A percentile compares a stretch with the other conserved stretches of the same genome.
These are phyloP conservation scores for Ictalurus furcatus DNA, from an alignment of 2,113 vertebrate species.

Conservation along the genomic window DNA sequence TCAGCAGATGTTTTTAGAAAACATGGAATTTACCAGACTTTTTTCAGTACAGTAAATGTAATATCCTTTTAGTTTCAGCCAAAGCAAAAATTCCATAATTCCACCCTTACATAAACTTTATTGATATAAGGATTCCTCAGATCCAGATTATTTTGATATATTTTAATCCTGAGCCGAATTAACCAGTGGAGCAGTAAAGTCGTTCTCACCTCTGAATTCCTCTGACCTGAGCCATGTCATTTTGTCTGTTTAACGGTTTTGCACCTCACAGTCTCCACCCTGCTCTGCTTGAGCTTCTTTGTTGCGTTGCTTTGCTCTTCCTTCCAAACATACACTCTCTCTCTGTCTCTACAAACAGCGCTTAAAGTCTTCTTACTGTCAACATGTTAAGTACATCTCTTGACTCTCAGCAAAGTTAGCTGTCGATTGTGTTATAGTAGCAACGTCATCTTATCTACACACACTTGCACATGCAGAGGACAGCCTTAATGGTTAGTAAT, in stretches of 20 bases:
- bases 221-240: conserved; percentile 46
- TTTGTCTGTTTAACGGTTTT: conserved; percentile 75
- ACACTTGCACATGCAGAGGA: not conserved
- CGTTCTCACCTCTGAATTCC: conserved; percentile 49
- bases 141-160: not conserved
- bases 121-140: not conserved
- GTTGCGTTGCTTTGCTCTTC: conserved; percentile 48
- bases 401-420: not conserved
- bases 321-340: conserved; percentile 7
- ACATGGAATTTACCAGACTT: conserved; percentile 37
- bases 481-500: not conserved
- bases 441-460: not conserved
- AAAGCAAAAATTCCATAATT: conserved; percentile 29
- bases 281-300: conserved; percentile 67
- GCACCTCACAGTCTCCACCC: conserved; percentile 74
- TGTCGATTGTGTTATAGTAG: not conserved
- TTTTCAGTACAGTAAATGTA: conserved; percentile 15
- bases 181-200: conserved; percentile 41
- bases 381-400: not conserved
- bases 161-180: conserved; percentile 38
- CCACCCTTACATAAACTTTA: conserved; percentile 10
- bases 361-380: conserved; percentile 2
- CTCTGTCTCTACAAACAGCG: not conserved
- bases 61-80: conserved; percentile 23
- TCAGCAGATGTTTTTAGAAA: conserved; percentile 32